Conservation (phyloP, 2,888 invertebrate species). For the Euspilapteryx auroguttella region DNA sequence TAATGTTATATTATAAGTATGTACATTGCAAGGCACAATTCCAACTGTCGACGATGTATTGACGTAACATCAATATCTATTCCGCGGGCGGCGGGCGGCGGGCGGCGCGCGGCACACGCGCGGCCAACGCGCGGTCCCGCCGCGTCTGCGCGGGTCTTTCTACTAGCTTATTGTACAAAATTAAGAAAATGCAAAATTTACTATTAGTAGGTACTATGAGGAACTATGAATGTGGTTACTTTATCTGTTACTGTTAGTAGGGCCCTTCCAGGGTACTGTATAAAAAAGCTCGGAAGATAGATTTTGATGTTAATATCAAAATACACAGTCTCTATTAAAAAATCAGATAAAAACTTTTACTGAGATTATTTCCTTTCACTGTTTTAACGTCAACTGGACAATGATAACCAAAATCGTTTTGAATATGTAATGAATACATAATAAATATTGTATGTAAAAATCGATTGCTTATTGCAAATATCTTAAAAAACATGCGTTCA, state of each 20-base stretch:
- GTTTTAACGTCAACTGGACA: slow-evolving; percentile 14
- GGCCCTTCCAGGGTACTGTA: no score
- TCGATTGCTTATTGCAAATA: background rate
- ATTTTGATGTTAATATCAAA: slow-evolving; percentile 51
- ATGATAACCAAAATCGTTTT: background rate
- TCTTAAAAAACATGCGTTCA: slow-evolving; percentile 9
- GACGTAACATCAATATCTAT: slow-evolving; percentile 44
- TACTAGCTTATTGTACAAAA: slow-evolving; percentile 51
- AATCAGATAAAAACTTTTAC: slow-evolving; percentile 27
- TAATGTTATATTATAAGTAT: slow-evolving; percentile 46
- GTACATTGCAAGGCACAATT: slow-evolving; percentile 62
- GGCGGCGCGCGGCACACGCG: no score
- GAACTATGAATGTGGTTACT: slow-evolving; percentile 55
- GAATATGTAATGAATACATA: background rate
- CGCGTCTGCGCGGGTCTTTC: no score
- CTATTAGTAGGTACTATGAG: slow-evolving; percentile 60
- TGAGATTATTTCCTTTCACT: slow-evolving; percentile 30
- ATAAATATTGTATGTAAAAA: background rate
- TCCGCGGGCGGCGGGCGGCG: no score
- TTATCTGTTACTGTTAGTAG: slow-evolving; percentile 15
- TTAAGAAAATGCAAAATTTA: slow-evolving; percentile 55
- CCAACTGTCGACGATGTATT: slow-evolving; percentile 49
- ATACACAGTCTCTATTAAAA: slow-evolving; percentile 38
- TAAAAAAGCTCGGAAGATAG: slow-evolving; percentile 13
- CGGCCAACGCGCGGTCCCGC: no score